Evolutionary conservation across 2,797 vertebrate genomes (phyloP), one percentile per base, ranked within the genome.

Genomic region (Cyprinella venusta): DNA sequence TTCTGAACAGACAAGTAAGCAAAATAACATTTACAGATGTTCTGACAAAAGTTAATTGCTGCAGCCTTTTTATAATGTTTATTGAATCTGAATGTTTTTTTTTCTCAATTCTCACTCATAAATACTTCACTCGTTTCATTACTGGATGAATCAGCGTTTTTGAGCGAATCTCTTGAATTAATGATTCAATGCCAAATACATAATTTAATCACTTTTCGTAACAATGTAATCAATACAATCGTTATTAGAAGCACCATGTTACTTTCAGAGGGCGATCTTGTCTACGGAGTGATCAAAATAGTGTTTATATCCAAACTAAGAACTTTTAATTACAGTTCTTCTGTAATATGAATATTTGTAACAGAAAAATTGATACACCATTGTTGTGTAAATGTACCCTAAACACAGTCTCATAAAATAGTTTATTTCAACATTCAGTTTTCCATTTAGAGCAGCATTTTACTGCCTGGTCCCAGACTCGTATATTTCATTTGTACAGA

Each of bases 381-480:
- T 18, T 56, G 24, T 24, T 1, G 1, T 15, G 24, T 7, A 61
- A 63, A 63, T 2, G 1, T 63, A 30, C 15, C 15, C 1, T 30
- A 30, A 69, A 42, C 9, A 38, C 10, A 21, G 33, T 21, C 40
- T 38, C 18, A 6, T 21, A 67, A n/a, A 67, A 21, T 21, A 12
- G 33, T 30, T 38, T 40, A 19, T 26, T 67, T 13, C 33, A 50
- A 16, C 48, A 40, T 30, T 45, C 4, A 65, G 24, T 18, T 74
- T 79, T 30, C 24, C 9, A 2, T 30, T 84, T 68, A 56, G 45
- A 79, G 21, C 24, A 69, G 74, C 15, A n/a, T 36, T 79, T 67
- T 8, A 3, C 16, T 36, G 36, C 5, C 36, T 36, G 36, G 36
- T 36, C 36, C 5, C 36, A 36, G 36, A 36, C 36, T 36, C 5